Evolutionary conservation across 2,888 invertebrate species (phyloP), one percentile per base, ranked within the genome.

Genomic region (Lepidochitona cinerea): DNA sequence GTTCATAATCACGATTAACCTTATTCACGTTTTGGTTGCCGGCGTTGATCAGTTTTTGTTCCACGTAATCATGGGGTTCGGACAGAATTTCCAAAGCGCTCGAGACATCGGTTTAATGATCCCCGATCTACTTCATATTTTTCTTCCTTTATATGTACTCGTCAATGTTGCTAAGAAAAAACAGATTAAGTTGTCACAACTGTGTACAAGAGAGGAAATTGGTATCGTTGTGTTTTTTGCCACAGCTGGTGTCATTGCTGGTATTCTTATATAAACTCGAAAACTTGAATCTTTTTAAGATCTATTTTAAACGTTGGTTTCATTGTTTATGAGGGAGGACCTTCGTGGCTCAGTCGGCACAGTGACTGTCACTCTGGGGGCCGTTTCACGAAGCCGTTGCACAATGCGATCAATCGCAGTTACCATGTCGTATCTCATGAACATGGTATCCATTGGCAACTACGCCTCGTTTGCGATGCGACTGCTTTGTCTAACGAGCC

Each of bases 141-240:
- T 93, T 26, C 90, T 95, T 76, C 93, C 94, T 0, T 53, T 89
- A 3, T 84, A 87, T 74, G 90, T 90, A 76, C 78, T 92, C 18
- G 80, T 82, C 41, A 78, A 77, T 26, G 79, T 88, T 75, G 87
- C 90, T 0, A 79, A 80, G 37, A 75, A 75, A 6, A 88, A 88
- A 68, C 83, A 86, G 1, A 74, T 85, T n/a, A 83, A 83, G 4
- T 73, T 90, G 0, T 79, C 82, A 0, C 85, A 88, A 53, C 76
- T 91, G 35, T 86, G 91, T 67, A 84, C 88, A 66, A 91, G 88
- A 77, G 89, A 88, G 73, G 90, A 91, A 75, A 79, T 91, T 59
- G 80, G 89, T 23, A 68, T 87, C 37, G 87, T 89, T 69, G 53
- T 90, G 9, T 41, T 89, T 1, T 83, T 89, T 73, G 75, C 89